Evolutionary conservation across 2,113 vertebrate species (phyloP).

Genomic region (Microcebus lehilahytsara): DNA sequence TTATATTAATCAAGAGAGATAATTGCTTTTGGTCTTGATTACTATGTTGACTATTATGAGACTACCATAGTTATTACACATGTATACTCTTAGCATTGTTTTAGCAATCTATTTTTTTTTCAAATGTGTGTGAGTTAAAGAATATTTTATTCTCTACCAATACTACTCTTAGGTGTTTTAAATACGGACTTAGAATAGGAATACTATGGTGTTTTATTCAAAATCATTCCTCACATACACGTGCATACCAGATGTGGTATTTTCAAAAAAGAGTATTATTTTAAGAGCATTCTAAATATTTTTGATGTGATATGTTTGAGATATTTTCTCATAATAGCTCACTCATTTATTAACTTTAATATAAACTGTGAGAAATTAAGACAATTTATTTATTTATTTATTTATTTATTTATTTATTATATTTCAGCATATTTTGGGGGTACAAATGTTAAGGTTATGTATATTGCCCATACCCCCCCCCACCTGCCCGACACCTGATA

Average conservation of each 20-base stretch:
- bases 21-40: constrained; percentile 39
- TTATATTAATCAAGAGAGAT: neutral
- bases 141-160: constrained; percentile 66
- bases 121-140: constrained; percentile 56
- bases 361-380: constrained; percentile 72
- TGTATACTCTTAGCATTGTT: neutral
- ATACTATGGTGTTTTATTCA: constrained; percentile 64
- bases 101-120: constrained; percentile 36
- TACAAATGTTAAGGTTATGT: no score
- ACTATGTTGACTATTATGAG: neutral
- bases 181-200: constrained; percentile 64
- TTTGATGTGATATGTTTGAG: constrained; percentile 56
- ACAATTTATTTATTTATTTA: neutral
- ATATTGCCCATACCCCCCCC: no score
- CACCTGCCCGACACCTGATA: no score
- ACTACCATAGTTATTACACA: neutral
- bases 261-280: constrained; percentile 77
- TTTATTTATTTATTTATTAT: no score
- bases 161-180: constrained; percentile 68
- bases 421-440: no score
- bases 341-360: constrained; percentile 75
- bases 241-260: constrained; percentile 51
- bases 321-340: constrained; percentile 62
- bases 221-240: constrained; percentile 58
- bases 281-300: constrained; percentile 71